Base-by-base conservation (phyloP, 2,113 vertebrate genomes). In the Aptenodytes forsteri region DNA sequence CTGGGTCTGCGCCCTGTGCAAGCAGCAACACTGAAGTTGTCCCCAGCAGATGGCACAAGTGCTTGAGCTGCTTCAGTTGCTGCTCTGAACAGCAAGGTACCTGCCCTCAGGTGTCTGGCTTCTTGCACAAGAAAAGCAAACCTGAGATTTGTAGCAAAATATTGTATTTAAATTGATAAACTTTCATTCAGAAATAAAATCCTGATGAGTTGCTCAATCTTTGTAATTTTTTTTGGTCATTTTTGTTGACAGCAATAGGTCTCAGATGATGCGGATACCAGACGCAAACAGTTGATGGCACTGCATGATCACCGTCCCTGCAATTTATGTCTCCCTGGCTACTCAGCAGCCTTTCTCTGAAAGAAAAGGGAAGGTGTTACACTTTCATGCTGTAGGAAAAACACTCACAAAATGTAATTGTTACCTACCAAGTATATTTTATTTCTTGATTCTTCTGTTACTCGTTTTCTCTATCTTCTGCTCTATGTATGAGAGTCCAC, bases 21-120 rank as follows among this genome's bases (percentile, higher is more conserved):
- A 78, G 62, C 73, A 66, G 72, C 58, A 4, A 2, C 49, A 6
- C 14, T 42, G 7, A 13, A 25, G 46, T 34, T 38, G 42, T 7
- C 75, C 83, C 96, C 94, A 94, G 95, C 83, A 97, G 97, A 75
- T 71, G 89, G 91, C 90, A 77, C 54, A 47, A 80, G 89, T 46
- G 90, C 47, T 58, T 10, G 76, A 62, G 71, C 80, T 26, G 67
- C 83, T 82, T 11, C 49, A 8, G 2, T 3, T 22, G 47, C 47
- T 44, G 59, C 65, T 70, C 78, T 11, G 59, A 2, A 16, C 84
- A 50, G 67, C 47, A 22, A 36, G 26, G 10, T 15, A 46, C 38
- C 69, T 62, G 61, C 52, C 29, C 73, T 40, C n/a, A 19, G 89
- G 47, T n/a, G 36, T 15, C 54, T 2, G 1, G 55, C 65, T 92